A percentile compares a stretch with the other conserved stretches of the same genome.
Evolutionary conservation across 2,888 invertebrate genomes (phyloP).

Genomic region (Carcina quercana): DNA sequence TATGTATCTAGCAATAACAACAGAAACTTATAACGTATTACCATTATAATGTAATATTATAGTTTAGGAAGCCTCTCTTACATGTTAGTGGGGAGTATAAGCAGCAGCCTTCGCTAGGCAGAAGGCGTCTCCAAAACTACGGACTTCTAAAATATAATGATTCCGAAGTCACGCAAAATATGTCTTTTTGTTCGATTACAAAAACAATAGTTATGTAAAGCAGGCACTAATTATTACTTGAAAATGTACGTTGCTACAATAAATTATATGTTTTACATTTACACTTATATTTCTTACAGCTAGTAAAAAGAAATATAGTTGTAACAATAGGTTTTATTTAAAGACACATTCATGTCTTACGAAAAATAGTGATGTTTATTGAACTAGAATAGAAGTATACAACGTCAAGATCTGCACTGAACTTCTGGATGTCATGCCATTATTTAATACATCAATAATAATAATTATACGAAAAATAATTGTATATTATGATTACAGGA

Average conservation of each 20-base stretch:
- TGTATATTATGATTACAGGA: too few relatives aligned
- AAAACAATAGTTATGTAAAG: slow-evolving; percentile 56
- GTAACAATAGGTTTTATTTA: slow-evolving; percentile 43
- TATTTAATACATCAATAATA: background rate
- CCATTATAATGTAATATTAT: slow-evolving; percentile 50
- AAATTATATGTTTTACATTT: slow-evolving; percentile 69
- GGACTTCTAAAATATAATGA: slow-evolving; percentile 34
- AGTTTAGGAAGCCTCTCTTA: slow-evolving; percentile 66
- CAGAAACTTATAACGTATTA: slow-evolving; percentile 67
- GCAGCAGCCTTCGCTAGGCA: slow-evolving; percentile 31
- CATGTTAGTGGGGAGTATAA: slow-evolving; percentile 29
- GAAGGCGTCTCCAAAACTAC: slow-evolving; percentile 54
- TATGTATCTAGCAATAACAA: slow-evolving; percentile 71
- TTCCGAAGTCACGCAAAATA: slow-evolving; percentile 58
- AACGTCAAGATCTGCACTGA: slow-evolving; percentile 4
- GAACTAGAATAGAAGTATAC: slow-evolving; percentile 13
- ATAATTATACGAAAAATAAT: too few relatives aligned
- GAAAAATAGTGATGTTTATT: slow-evolving; percentile 18
- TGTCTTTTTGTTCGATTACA: slow-evolving; percentile 59
- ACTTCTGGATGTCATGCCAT: slow-evolving; percentile 4
- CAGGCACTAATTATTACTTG: slow-evolving; percentile 72
- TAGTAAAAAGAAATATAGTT: slow-evolving; percentile 52
- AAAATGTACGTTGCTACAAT: slow-evolving; percentile 65
- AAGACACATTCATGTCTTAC: slow-evolving; percentile 23
- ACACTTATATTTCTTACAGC: slow-evolving; percentile 57